Evolutionary conservation across 2,113 vertebrate genomes (phyloP), one percentile per base, ranked within the genome.

Genomic region (Merops nubicus): DNA sequence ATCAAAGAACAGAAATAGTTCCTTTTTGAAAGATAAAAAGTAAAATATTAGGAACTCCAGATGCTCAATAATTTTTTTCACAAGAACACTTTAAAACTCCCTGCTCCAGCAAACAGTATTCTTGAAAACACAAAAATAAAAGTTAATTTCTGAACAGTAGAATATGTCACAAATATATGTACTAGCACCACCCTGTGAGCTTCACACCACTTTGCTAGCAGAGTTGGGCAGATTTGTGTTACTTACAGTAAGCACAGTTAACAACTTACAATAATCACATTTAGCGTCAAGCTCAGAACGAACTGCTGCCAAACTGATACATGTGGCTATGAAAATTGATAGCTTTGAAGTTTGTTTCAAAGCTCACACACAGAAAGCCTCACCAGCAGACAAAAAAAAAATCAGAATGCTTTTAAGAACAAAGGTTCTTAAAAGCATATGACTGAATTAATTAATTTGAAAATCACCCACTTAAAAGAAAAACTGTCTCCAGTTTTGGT

Each of bases 271-370:
- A 91, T 91, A 91, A 97, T 28, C 67, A 89, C n/a, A 88, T 92
- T 91, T 70, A 96, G 54, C 40, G 95, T 89, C 63, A 83, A 89
- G 78, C 81, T 90, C 36, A 62, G 96, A 96, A 93, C 67, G 31
- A 95, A 92, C 48, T 89, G 70, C 76, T 93, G 62, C 93, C 76
- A 95, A 93, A 70, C 36, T 74, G 65, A 95, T 88, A 96, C 94
- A 94, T 28, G 33, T 23, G 17, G n/a, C 70, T 76, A 85, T 53
- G 76, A 82, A 94, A 96, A 91, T 14, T 85, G 60, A 51, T 89
- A 90, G 59, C 59, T 86, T 72, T 89, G 67, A 96, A 94, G 94
- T 92, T 77, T 91, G 42, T 77, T 94, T 84, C 31, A 88, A 87
- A 80, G 88, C 80, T 51, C 91, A 84, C 6, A 47, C 31, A 34